Percentiles rank a stretch among this genome's conserved stretches.
These are phyloP conservation scores for Macrobrachium rosenbergii DNA, from an alignment of 1,140 invertebrate species.

Conservation along the genomic window DNA sequence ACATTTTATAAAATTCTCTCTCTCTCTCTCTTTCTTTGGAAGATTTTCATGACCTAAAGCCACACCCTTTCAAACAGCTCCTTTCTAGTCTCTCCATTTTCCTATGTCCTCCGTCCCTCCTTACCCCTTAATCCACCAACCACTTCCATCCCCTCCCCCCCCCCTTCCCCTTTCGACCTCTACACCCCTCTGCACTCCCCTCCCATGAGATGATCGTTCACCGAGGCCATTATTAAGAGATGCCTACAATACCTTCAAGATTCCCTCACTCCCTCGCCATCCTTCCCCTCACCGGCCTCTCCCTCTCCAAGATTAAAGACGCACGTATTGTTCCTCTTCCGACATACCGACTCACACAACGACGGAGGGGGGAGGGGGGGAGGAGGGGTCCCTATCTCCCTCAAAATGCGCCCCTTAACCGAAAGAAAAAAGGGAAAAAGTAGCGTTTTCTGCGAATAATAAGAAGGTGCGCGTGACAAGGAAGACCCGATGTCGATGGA, in stretches of 20 bases:
- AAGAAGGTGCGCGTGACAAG: too few relatives aligned
- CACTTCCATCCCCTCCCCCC: neutral
- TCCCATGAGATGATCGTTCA: neutral
- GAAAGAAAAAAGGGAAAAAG: too few relatives aligned
- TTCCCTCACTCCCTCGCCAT: slow-evolving; percentile 30
- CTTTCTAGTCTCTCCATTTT: neutral
- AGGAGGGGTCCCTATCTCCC: neutral
- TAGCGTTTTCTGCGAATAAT: too few relatives aligned
- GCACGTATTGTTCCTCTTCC: slow-evolving; percentile 21
- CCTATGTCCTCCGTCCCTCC: neutral
- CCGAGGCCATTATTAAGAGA: slow-evolving; percentile 31
- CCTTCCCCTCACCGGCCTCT: slow-evolving; percentile 10
- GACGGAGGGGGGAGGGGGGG: neutral
- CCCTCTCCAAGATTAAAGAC: slow-evolving; percentile 24
- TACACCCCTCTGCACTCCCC: neutral
- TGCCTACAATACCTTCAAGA: slow-evolving; percentile 41
- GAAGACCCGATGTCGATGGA: too few relatives aligned
- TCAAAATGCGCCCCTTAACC: neutral
- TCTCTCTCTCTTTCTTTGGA: neutral
- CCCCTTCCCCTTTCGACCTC: slow-evolving; percentile 4
- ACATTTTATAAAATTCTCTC: neutral
- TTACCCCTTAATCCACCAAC: neutral
- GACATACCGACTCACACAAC: neutral
- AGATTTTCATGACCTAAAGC: neutral
- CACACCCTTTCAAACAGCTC: slow-evolving; percentile 1